Percentiles rank a stretch among this genome's conserved stretches.
phyloP scores from a whole-genome alignment of 2,888 invertebrate genomes.

The Cantharis flavilabris region DNA sequence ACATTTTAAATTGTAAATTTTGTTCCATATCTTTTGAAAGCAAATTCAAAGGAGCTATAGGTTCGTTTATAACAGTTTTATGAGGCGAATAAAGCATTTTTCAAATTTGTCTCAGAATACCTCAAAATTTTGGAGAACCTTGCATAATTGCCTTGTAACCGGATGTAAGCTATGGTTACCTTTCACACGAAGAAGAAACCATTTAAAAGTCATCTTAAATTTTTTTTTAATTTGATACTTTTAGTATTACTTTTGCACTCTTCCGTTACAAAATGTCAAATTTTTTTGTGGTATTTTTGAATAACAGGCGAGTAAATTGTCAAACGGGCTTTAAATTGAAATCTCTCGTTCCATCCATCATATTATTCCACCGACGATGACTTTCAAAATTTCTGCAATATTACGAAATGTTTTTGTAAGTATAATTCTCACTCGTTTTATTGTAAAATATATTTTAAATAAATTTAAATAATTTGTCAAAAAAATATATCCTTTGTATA shows the following conservation, averaged over 20 bases:
- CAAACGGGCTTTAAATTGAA: background rate
- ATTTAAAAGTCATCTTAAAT: background rate
- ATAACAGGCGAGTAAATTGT: background rate
- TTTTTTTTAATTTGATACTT: background rate
- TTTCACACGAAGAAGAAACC: background rate
- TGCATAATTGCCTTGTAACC: background rate
- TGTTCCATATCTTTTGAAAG: background rate
- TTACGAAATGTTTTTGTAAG: background rate
- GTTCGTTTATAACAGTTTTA: background rate
- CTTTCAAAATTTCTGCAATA: background rate
- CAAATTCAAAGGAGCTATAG: background rate
- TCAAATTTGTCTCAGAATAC: background rate
- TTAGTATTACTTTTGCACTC: background rate
- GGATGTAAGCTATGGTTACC: background rate
- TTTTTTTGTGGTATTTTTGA: background rate
- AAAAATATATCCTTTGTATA: background rate
- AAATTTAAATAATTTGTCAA: background rate
- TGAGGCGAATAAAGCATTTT: background rate
- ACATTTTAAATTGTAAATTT: slow-evolving; percentile 3
- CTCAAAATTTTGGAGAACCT: background rate
- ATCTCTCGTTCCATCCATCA: background rate
- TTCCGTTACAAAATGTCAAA: background rate
- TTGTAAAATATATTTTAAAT: background rate
- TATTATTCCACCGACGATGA: background rate
- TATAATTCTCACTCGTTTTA: background rate